A percentile compares a stretch with the other conserved stretches of the same genome.
Evolutionary conservation across 2,113 vertebrate species (phyloP).

Genomic region (Malaclemys terrapin): DNA sequence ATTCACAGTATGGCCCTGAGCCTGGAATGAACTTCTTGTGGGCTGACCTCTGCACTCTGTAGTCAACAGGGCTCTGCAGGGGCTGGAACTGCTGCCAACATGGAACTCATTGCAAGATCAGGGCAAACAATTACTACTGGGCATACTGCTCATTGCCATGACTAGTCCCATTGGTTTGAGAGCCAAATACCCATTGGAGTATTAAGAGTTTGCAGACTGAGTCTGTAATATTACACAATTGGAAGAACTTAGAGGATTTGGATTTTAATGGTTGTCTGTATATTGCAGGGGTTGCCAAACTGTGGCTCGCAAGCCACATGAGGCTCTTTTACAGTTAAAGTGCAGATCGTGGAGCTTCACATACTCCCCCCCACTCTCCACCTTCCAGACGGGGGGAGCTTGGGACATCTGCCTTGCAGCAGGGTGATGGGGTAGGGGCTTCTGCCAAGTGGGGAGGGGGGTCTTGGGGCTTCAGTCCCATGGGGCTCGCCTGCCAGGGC

Average conservation of each 20-base stretch:
- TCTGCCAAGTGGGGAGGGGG: too few relatives aligned
- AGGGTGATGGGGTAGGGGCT: too few relatives aligned
- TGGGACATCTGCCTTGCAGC: too few relatives aligned
- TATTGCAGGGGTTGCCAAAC: background rate
- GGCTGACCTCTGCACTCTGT: background rate
- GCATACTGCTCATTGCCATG: background rate
- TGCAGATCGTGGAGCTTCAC: too few relatives aligned
- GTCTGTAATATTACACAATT: background rate
- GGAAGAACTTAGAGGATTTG: background rate
- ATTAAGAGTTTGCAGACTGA: background rate
- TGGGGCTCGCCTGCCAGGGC: too few relatives aligned
- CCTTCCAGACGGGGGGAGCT: too few relatives aligned
- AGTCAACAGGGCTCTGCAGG: background rate
- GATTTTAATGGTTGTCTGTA: background rate
- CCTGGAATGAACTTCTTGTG: background rate
- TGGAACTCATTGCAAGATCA: background rate
- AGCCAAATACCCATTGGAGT: background rate
- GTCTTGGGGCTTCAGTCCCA: too few relatives aligned
- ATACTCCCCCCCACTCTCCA: too few relatives aligned
- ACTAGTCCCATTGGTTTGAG: background rate
- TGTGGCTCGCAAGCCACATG: too few relatives aligned
- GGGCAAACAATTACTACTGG: background rate
- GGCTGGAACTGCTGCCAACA: background rate
- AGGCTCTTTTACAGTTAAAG: too few relatives aligned
- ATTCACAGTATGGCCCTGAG: background rate